A percentile compares a stretch with the other conserved stretches of the same genome.
phyloP scores from a whole-genome alignment of 2,888 invertebrate species.

The Chloromyia formosa region DNA sequence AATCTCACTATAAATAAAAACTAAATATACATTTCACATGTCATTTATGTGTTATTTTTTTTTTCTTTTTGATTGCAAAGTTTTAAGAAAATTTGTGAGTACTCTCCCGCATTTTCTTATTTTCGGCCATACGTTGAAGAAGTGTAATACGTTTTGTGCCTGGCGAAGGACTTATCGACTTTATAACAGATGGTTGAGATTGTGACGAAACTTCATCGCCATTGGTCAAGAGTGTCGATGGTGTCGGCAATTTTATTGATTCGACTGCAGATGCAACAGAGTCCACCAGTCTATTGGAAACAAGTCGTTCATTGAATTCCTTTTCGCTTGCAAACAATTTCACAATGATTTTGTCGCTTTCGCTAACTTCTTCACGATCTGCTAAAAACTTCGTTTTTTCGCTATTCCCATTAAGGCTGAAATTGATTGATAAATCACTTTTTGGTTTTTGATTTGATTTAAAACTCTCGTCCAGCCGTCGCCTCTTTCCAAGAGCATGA shows the following conservation, averaged over 20 bases:
- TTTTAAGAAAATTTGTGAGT: conserved; percentile 51
- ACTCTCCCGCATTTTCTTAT: conserved; percentile 52
- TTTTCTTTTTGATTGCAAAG: conserved; percentile 25
- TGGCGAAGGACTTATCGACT: conserved; percentile 42
- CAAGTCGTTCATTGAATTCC: conserved; percentile 52
- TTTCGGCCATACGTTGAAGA: conserved; percentile 54
- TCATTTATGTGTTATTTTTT: neutral
- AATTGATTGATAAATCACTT: neutral
- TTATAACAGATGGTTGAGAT: conserved; percentile 44
- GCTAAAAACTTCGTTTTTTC: conserved; percentile 1
- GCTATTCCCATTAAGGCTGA: conserved; percentile 25
- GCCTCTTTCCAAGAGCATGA: conserved; percentile 42
- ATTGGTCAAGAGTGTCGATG: conserved; percentile 6
- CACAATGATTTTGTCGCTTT: conserved; percentile 44
- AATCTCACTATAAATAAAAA: neutral
- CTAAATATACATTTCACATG: neutral
- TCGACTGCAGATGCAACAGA: conserved; percentile 50
- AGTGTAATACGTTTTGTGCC: conserved; percentile 53
- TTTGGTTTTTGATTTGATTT: neutral
- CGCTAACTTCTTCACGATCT: conserved; percentile 20
- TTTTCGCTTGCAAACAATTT: conserved; percentile 51
- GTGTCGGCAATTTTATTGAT: neutral
- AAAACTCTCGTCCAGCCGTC: conserved; percentile 32
- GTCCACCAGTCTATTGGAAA: conserved; percentile 51
- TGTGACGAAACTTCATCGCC: neutral